A percentile compares a stretch with the other conserved stretches of the same genome.
Evolutionary conservation across 2,113 vertebrate species (phyloP).

Genomic region (Mustelus asterias): DNA sequence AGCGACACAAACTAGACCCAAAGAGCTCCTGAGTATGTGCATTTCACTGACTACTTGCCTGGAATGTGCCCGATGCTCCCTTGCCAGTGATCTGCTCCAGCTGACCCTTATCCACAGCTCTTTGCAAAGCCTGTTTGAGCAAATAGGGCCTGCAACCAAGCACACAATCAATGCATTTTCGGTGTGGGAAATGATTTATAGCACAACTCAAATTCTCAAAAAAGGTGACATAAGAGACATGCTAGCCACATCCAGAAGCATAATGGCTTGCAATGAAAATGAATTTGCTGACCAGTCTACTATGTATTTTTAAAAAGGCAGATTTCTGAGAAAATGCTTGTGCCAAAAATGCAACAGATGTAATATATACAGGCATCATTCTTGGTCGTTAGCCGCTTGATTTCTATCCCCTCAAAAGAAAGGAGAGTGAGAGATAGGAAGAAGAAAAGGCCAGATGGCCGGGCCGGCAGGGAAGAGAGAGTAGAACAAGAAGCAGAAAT

Average conservation of each 20-base stretch:
- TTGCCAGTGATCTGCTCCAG: conserved; percentile 96
- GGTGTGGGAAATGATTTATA: not conserved
- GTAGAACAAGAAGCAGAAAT: too few relatives aligned
- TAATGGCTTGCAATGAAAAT: not conserved
- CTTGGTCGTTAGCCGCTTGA: not conserved
- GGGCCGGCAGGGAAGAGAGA: not conserved
- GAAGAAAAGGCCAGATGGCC: not conserved
- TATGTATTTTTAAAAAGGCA: not conserved
- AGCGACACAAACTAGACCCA: not conserved
- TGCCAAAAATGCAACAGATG: not conserved
- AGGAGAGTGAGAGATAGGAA: not conserved
- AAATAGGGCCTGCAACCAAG: conserved; percentile 73
- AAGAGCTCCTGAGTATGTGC: not conserved
- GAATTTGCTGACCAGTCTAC: not conserved
- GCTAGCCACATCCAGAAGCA: not conserved
- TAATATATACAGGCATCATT: not conserved
- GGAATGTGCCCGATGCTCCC: conserved; percentile 92
- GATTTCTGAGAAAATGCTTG: not conserved
- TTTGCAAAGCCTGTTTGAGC: conserved; percentile 85
- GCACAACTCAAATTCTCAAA: not conserved
- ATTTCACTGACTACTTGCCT: conserved; percentile 61
- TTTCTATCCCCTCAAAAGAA: not conserved
- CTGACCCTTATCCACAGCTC: conserved; percentile 85
- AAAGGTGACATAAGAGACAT: not conserved
- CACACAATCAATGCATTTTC: not conserved